Evolutionary conservation across 2,797 vertebrate species (phyloP).

Genomic region (Megalops cyprinoides): DNA sequence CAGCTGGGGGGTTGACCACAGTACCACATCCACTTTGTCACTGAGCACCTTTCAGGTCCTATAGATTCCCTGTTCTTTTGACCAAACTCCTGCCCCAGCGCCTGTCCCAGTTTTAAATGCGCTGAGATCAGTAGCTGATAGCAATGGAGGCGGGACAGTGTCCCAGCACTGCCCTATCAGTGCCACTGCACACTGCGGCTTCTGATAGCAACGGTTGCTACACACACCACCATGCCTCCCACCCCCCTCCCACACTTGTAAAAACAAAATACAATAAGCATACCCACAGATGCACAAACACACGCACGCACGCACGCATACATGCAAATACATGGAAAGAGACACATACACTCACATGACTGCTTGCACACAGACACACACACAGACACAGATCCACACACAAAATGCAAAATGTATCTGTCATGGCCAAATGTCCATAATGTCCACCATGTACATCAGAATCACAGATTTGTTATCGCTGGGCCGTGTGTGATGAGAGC

Average conservation of each 20-base stretch:
- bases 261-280: neutral
- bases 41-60: neutral
- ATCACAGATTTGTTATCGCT: too few relatives aligned
- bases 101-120: slow-evolving; percentile 10
- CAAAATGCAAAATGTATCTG: too few relatives aligned
- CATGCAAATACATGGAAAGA: too few relatives aligned
- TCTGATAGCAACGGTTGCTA: neutral
- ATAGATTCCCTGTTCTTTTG: neutral
- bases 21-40: neutral
- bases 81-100: neutral
- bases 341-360: too few relatives aligned
- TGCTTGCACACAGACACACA: too few relatives aligned
- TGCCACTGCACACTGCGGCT: neutral
- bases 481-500: neutral
- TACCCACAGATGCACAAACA: too few relatives aligned
- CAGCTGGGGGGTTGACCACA: neutral
- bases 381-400: too few relatives aligned
- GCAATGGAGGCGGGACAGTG: neutral
- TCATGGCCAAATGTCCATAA: too few relatives aligned
- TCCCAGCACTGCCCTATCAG: neutral
- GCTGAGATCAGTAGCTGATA: neutral
- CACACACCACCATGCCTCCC: neutral
- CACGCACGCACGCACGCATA: too few relatives aligned
- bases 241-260: neutral
- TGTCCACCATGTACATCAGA: neutral